phyloP scores from a whole-genome alignment of 1,140 invertebrate genomes.

The Sminthurinus signatus region DNA sequence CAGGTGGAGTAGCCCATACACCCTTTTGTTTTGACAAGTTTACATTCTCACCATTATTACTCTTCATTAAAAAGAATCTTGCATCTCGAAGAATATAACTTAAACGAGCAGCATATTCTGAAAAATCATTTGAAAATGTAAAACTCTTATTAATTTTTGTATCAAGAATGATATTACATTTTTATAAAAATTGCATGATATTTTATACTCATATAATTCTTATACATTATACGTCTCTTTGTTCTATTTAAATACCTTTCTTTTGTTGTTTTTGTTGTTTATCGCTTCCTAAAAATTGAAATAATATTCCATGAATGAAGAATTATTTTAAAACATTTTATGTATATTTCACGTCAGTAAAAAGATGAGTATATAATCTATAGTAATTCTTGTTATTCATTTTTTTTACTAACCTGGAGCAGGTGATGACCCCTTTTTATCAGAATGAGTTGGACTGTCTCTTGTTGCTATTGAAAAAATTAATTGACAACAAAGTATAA shows the following conservation, averaged over 20 bases:
- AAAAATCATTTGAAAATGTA: not conserved
- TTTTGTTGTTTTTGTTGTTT: conserved; percentile 10
- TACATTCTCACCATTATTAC: conserved; percentile 95
- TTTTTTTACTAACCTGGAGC: too few relatives aligned
- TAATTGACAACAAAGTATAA: too few relatives aligned
- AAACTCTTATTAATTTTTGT: not conserved
- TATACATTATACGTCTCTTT: too few relatives aligned
- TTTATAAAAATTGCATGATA: too few relatives aligned
- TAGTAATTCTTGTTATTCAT: too few relatives aligned
- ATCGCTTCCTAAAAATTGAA: conserved; percentile 11
- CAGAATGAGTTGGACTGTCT: not conserved
- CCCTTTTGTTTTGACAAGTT: conserved; percentile 88
- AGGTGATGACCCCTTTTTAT: not conserved
- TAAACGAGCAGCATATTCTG: conserved; percentile 61
- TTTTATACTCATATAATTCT: too few relatives aligned
- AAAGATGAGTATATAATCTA: too few relatives aligned
- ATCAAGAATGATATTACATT: too few relatives aligned
- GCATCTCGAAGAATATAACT: conserved; percentile 93
- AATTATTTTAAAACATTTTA: too few relatives aligned
- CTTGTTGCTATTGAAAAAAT: not conserved
- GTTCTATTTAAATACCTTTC: too few relatives aligned
- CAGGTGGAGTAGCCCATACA: conserved; percentile 95
- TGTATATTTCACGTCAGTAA: too few relatives aligned
- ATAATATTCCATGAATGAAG: too few relatives aligned
- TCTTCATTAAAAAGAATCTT: conserved; percentile 95